These are phyloP conservation scores for Urocynchramus pylzowi DNA, from an alignment of 2,113 vertebrate genomes.

Conservation along the genomic window DNA sequence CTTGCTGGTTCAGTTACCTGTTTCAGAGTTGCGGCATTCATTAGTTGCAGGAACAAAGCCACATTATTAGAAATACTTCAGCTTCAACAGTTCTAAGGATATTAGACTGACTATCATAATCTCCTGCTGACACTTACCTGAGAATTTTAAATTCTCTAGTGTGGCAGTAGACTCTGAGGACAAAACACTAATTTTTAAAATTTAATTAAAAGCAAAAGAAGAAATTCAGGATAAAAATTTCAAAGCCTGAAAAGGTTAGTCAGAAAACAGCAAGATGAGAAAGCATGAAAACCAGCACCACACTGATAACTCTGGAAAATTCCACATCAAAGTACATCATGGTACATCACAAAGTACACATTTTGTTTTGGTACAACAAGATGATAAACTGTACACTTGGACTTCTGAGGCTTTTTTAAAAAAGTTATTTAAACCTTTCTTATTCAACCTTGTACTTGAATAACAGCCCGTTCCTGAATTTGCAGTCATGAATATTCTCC, in stretches of 20 bases:
- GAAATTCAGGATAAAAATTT: not conserved
- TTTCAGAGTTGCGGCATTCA: not conserved
- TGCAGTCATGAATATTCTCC: not conserved
- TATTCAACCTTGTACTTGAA: not conserved
- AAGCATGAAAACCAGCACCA: not conserved
- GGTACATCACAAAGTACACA: not conserved
- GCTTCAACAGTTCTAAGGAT: not conserved
- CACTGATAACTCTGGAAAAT: not conserved
- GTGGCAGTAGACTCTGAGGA: not conserved
- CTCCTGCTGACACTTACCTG: not conserved
- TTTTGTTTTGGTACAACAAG: not conserved
- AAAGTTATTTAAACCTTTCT: not conserved
- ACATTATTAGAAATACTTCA: not conserved
- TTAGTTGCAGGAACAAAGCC: not conserved
- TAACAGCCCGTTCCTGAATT: not conserved
- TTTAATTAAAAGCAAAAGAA: not conserved
- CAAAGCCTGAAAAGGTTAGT: not conserved
- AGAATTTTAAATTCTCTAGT: not conserved
- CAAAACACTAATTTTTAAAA: not conserved
- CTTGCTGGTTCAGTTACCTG: not conserved
- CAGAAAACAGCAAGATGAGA: not conserved
- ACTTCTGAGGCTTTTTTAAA: not conserved
- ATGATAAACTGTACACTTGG: not conserved
- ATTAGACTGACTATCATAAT: not conserved
- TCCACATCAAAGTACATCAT: not conserved